Evolutionary conservation across 2,113 vertebrate species (phyloP), one percentile per base, ranked within the genome.

Genomic region (Piliocolobus tephrosceles): DNA sequence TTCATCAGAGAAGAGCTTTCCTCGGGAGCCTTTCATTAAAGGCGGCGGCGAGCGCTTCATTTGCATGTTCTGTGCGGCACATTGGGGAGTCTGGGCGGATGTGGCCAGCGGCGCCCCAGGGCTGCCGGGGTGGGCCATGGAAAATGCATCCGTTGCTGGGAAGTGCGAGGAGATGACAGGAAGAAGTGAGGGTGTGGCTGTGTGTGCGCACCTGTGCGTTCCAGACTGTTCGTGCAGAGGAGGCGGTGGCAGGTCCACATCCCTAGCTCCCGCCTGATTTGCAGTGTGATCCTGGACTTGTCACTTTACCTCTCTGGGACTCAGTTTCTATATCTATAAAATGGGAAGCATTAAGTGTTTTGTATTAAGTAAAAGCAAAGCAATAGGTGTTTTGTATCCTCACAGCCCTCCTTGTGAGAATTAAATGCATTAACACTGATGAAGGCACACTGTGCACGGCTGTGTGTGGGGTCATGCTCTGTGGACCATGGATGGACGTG

Each of bases 1-100:
- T 94, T 96, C 98, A 23, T 97, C 97, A 88, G 98, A 98, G 98
- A 94, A 95, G 92, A 38, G 47, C 96, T 96, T 98, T 91, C 94
- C 97, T 95, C 22, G 3, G 12, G 93, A 98, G 98, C 86, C 93
- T 98, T 97, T 98, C 97, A 94, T 97, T 97, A 98, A 97, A 97
- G 97, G 88, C 95, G 90, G 81, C 94, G 64, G 96, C 43, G 30
- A 95, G 97, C 43, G 52, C 97, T 95, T 98, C 88, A 97, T 98
- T 96, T 96, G 97, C 95, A 98, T 87, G 61, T 58, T 79, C 86
- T 57, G 76, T 52, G 88, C 96, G 86, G 5, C 9, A 4, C 25
- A 32, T 66, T 13, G 45, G 47, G 55, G 66, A 78, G 45, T 52
- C 94, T n/a, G 61, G 78, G 83, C 0, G 3, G 35, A 23, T 0